These are phyloP conservation scores for Patiria pectinifera DNA, from an alignment of 53 echinoderm and acorn worm genomes.

Conservation along the genomic window DNA sequence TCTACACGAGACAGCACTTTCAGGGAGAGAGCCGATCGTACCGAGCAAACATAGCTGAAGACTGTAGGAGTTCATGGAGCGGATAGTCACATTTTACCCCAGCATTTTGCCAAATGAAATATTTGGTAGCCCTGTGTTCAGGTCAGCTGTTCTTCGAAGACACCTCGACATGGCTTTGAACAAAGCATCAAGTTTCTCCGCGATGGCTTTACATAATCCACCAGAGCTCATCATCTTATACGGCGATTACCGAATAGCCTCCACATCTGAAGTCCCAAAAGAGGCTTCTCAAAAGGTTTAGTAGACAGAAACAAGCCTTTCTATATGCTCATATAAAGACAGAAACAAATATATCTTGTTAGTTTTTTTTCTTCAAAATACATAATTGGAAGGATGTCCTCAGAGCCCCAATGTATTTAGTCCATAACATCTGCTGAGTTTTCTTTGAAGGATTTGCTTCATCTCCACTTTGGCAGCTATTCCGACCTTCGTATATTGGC, in stretches of 20 bases:
- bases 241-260: neutral
- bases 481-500: constrained; percentile 5
- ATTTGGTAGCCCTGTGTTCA: neutral
- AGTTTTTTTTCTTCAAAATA: neutral
- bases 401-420: neutral
- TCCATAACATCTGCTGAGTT: constrained; percentile 32
- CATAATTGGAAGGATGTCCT: neutral
- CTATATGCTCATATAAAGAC: neutral
- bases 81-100: neutral
- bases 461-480: constrained; percentile 18
- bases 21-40: neutral
- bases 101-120: neutral
- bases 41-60: neutral
- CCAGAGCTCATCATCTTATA: neutral
- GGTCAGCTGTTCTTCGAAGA: neutral
- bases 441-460: constrained; percentile 10
- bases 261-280: neutral
- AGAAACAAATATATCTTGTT: neutral
- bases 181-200: neutral
- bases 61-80: neutral
- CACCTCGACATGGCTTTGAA: neutral
- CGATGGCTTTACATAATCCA: neutral
- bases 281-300: constrained; percentile 20
- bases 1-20: neutral
- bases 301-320: constrained; percentile 64